These are phyloP conservation scores for Rallus limicola DNA, from an alignment of 2,113 vertebrate genomes.

Conservation along the genomic window DNA sequence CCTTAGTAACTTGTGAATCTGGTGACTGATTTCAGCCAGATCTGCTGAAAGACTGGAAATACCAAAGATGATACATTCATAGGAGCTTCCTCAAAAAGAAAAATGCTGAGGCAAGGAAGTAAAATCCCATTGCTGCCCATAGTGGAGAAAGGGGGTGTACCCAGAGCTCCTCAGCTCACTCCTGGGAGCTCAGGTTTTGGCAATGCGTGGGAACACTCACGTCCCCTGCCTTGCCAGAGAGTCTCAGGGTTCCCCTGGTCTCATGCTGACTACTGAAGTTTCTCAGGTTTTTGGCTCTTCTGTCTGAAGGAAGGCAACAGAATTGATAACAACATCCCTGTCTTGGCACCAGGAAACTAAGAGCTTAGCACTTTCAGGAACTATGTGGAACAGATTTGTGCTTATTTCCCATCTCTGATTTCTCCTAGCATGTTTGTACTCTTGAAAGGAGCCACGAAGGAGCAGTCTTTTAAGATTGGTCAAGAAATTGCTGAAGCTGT, in stretches of 20 bases:
- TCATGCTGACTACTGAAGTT: background rate
- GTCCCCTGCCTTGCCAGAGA: background rate
- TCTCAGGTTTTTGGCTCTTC: background rate
- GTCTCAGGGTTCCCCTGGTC: background rate
- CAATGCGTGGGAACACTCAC: background rate
- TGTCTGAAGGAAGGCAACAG: background rate
- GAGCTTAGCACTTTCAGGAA: background rate
- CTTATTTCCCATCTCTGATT: conserved; percentile 39
- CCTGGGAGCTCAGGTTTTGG: background rate
- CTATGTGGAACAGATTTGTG: background rate
- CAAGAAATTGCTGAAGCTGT: conserved; percentile 97
- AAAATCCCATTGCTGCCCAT: background rate
- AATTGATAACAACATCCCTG: background rate
- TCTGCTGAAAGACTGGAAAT: background rate
- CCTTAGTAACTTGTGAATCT: background rate
- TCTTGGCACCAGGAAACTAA: background rate
- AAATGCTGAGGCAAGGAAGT: background rate
- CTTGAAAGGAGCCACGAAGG: conserved; percentile 96
- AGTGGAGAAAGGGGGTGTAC: rapidly evolving
- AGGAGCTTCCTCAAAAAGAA: background rate
- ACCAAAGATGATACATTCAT: background rate
- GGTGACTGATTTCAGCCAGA: background rate
- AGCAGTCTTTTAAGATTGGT: conserved; percentile 97
- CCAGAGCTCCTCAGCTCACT: background rate
- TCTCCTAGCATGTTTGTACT: conserved; percentile 93